Percentiles rank a stretch among this genome's conserved stretches.
Conservation (phyloP, 2,113 vertebrate species). For the Pleuronectes platessa region DNA sequence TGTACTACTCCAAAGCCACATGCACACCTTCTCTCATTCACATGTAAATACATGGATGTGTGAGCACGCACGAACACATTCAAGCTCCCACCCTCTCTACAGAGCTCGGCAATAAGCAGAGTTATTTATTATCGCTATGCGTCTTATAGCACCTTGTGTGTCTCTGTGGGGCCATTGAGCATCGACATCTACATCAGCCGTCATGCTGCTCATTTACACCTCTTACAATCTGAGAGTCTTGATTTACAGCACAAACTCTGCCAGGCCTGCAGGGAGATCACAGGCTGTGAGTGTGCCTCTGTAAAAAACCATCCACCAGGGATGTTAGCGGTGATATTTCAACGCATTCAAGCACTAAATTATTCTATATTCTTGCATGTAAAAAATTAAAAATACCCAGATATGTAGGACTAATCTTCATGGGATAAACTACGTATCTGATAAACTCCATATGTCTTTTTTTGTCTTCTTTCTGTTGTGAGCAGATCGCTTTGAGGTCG, state of each 20-base stretch:
- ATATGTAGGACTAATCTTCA: background rate
- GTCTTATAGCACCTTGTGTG: slow-evolving; percentile 33
- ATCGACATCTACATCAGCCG: slow-evolving; percentile 69
- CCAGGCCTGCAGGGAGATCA: slow-evolving; percentile 58
- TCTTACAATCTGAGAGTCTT: slow-evolving; percentile 67
- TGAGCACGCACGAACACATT: slow-evolving; percentile 3
- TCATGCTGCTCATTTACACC: slow-evolving; percentile 81
- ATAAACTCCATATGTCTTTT: slow-evolving; percentile 52
- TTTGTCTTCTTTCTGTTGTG: slow-evolving; percentile 20
- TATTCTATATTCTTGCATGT: slow-evolving; percentile 15
- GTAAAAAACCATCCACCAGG: slow-evolving; percentile 41
- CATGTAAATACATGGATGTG: slow-evolving; percentile 7
- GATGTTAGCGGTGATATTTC: slow-evolving; percentile 43
- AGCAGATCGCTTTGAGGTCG: slow-evolving; percentile 39
- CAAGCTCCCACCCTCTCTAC: slow-evolving; percentile 5
- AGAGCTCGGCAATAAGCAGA: slow-evolving; percentile 25
- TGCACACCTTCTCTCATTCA: background rate
- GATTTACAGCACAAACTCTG: slow-evolving; percentile 69
- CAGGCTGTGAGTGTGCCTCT: slow-evolving; percentile 60
- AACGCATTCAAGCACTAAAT: slow-evolving; percentile 42
- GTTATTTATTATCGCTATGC: slow-evolving; percentile 64
- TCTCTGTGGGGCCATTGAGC: slow-evolving; percentile 57
- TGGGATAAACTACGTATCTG: slow-evolving; percentile 6
- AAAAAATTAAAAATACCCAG: background rate
- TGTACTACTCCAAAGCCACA: slow-evolving; percentile 12